phyloP scores from a whole-genome alignment of 2,113 vertebrate genomes.

The Capra hircus region DNA sequence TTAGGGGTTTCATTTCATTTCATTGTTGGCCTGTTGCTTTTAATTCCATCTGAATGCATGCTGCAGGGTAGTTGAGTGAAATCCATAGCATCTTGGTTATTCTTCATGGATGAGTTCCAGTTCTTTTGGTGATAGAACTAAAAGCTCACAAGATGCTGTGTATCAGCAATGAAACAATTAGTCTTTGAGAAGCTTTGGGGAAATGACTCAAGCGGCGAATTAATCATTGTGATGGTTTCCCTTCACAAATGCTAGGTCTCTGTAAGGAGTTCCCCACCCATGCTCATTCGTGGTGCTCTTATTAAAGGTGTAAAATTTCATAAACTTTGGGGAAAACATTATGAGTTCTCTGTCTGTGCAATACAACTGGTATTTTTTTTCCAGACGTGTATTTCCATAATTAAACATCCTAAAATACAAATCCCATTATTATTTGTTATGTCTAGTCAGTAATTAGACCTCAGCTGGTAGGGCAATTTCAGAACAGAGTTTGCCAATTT shows the following conservation, averaged over 20 bases:
- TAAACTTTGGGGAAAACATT: conserved; percentile 57
- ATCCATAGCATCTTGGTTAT: conserved; percentile 34
- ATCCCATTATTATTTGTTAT: conserved; percentile 76
- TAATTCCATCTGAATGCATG: conserved; percentile 34
- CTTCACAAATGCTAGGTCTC: conserved; percentile 17
- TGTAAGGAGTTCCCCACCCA: not conserved
- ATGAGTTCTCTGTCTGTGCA: conserved; percentile 51
- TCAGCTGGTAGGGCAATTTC: conserved; percentile 82
- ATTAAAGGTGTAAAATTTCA: conserved; percentile 67
- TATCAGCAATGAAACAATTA: conserved; percentile 69
- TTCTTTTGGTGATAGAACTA: conserved; percentile 65
- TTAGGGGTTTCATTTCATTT: conserved; percentile 5
- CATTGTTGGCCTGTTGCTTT: conserved; percentile 15
- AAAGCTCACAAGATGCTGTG: conserved; percentile 64
- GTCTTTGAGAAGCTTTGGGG: conserved; percentile 64
- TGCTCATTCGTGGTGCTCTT: conserved; percentile 16
- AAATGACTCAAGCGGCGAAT: conserved; percentile 56
- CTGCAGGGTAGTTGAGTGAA: not conserved
- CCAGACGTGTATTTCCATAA: conserved; percentile 68
- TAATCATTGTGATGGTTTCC: conserved; percentile 43
- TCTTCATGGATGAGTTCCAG: conserved; percentile 61
- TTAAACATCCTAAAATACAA: conserved; percentile 73
- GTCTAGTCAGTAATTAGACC: conserved; percentile 79
- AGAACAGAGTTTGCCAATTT: conserved; percentile 82
- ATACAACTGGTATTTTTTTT: conserved; percentile 64